Percentiles rank a stretch among this genome's conserved stretches.
Conservation (phyloP, 2,113 vertebrate species). For the Zosterops japonicus region DNA sequence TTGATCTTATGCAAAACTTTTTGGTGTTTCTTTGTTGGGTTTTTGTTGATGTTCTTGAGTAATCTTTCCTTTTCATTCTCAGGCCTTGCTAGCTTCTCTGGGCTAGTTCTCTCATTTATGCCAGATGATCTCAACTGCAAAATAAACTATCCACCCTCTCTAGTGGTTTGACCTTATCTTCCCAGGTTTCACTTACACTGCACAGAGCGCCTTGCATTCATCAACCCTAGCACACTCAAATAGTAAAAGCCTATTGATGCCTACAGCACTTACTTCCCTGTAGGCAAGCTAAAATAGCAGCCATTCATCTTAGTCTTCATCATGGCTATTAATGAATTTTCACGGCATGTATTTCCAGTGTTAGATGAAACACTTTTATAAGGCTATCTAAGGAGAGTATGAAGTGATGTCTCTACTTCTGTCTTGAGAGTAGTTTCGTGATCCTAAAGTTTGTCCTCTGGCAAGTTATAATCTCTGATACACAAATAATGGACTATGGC, state of each 20-base stretch:
- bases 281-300: background rate
- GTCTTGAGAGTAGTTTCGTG: background rate
- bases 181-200: background rate
- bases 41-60: background rate
- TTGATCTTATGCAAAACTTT: background rate
- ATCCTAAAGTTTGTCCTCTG: background rate
- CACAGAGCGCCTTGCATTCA: background rate
- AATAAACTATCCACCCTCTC: slow-evolving; percentile 13
- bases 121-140: background rate
- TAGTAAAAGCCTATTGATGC: background rate
- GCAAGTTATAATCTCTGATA: background rate
- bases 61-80: background rate
- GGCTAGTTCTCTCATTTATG: background rate
- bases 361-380: slow-evolving; percentile 12
- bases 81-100: background rate
- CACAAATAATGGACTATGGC: background rate
- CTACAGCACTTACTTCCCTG: background rate
- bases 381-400: background rate
- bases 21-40: background rate
- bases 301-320: background rate
- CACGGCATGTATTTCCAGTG: background rate
- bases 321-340: slow-evolving; percentile 17
- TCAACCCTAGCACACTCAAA: background rate
- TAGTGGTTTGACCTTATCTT: background rate
- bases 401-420: background rate